Conservation (phyloP, 2,888 invertebrate genomes). For the Blomia tropicalis region DNA sequence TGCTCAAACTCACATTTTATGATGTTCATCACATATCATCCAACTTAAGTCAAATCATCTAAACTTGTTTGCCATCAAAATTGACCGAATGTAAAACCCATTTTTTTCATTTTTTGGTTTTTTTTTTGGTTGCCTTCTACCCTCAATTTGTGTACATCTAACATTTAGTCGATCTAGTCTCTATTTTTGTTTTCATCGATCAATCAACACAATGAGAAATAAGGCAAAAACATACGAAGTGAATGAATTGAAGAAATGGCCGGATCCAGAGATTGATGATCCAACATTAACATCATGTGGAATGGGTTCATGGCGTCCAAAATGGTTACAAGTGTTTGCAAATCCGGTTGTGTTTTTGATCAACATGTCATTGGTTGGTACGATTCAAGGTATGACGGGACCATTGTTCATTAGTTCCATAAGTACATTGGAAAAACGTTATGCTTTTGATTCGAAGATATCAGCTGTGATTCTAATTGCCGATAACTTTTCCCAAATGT, state of each 20-base stretch:
- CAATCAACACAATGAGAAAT: neutral
- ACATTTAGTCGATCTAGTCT: too few species aligned
- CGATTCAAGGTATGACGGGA: conserved; percentile 26
- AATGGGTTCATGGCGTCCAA: conserved; percentile 26
- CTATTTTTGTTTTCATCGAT: too few species aligned
- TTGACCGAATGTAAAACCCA: too few species aligned
- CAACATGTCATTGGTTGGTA: conserved; percentile 24
- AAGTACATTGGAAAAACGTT: conserved; percentile 29
- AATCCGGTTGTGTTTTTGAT: conserved; percentile 27
- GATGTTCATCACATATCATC: too few species aligned
- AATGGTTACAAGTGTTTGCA: conserved; percentile 28
- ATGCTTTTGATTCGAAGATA: conserved; percentile 26
- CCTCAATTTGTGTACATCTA: too few species aligned
- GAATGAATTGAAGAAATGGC: neutral
- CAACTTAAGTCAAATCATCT: too few species aligned
- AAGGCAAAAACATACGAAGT: neutral
- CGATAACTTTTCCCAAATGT: conserved; percentile 26
- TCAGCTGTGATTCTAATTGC: conserved; percentile 28
- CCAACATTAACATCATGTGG: conserved; percentile 21
- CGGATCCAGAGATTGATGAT: conserved; percentile 8
- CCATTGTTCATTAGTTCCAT: conserved; percentile 27
- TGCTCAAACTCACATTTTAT: too few species aligned
- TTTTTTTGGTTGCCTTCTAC: too few species aligned
- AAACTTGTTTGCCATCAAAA: too few species aligned
- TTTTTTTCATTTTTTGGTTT: too few species aligned